Percentiles rank a stretch among this genome's conserved stretches.
Evolutionary conservation across 1,140 invertebrate genomes (phyloP).

Genomic region (Teleopsis dalmanni): DNA sequence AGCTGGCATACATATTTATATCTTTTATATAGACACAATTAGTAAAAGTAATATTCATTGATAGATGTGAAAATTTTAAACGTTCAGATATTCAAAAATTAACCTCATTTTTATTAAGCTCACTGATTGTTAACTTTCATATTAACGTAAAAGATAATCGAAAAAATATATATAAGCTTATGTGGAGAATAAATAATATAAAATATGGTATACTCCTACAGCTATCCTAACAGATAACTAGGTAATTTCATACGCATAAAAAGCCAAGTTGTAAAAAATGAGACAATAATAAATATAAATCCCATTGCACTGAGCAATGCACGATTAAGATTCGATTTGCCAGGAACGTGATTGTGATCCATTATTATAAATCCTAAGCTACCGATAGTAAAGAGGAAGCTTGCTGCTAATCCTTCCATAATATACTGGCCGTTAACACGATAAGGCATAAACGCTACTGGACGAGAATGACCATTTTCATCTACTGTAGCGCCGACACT

Average conservation of each 20-base stretch:
- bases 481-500: conserved; percentile 96
- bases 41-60: no score
- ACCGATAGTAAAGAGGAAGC: conserved; percentile 92
- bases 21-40: no score
- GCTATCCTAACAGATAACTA: conserved; percentile 60
- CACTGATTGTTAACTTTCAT: no score
- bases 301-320: conserved; percentile 87
- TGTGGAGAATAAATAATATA: no score
- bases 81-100: no score
- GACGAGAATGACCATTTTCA: conserved; percentile 89
- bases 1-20: no score
- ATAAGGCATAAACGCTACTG: conserved; percentile 97
- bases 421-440: conserved; percentile 98
- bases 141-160: no score
- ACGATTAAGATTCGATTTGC: conserved; percentile 86
- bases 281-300: conserved; percentile 86
- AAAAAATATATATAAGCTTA: no score
- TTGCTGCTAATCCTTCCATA: conserved; percentile 95
- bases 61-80: no score
- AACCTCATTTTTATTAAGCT: no score
- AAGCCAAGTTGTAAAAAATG: conserved; percentile 93
- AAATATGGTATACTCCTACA: no score
- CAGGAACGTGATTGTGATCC: conserved; percentile 86
- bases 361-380: conserved; percentile 94
- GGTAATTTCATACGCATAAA: conserved; percentile 99